phyloP scores from a whole-genome alignment of 2,797 vertebrate genomes.

The Coilia nasus region DNA sequence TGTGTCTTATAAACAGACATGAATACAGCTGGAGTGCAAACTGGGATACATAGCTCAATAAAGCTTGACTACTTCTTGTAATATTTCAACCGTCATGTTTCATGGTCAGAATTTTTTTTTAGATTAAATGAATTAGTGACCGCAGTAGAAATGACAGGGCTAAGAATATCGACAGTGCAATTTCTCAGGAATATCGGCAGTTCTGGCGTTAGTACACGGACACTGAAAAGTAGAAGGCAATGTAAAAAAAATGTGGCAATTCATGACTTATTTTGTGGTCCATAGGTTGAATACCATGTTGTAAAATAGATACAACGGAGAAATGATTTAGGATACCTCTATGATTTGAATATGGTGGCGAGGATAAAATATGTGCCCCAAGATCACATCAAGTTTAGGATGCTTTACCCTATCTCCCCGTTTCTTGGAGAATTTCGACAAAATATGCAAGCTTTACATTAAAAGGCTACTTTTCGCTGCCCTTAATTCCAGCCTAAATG shows the following conservation, averaged over 20 bases:
- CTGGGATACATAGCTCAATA: background rate
- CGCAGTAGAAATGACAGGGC: background rate
- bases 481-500: constrained; percentile 99
- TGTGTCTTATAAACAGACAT: background rate
- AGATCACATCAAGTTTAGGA: constrained; percentile 71
- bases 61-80: background rate
- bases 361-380: constrained; percentile 58
- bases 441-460: constrained; percentile 92
- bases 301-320: background rate
- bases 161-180: background rate
- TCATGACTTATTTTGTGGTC: background rate
- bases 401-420: constrained; percentile 58
- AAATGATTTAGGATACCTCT: background rate
- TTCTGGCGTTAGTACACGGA: background rate
- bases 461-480: constrained; percentile 91
- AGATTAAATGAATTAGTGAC: background rate
- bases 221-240: background rate
- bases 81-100: background rate
- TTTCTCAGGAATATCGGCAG: background rate
- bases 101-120: background rate
- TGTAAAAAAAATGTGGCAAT: background rate
- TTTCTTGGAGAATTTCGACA: constrained; percentile 75
- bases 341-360: constrained; percentile 15
- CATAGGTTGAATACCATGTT: background rate
- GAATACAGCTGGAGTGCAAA: background rate